Evolutionary conservation across 2,113 vertebrate genomes (phyloP), one percentile per base, ranked within the genome.

Genomic region (Fregetta grallaria): DNA sequence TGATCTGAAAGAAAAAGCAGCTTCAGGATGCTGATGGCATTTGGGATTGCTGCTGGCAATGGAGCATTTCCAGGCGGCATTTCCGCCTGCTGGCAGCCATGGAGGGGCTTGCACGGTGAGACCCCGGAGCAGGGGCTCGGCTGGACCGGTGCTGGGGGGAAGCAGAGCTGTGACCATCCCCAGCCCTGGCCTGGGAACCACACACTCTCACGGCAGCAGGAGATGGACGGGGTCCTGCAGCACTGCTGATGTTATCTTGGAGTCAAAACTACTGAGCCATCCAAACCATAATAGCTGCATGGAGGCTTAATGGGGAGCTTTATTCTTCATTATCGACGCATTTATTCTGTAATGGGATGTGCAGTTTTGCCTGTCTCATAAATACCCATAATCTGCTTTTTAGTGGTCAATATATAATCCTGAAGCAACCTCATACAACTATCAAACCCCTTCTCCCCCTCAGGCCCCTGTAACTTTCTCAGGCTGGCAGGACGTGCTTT

Each of bases 71-170:
- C 49, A 62, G 65, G 74, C 1, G 15, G n/a, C 30, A 11, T 49
- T 81, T 50, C 26, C 71, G 59, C 50, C 72, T 1, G 0, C 2
- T 4, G 72, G 38, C 85, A 45, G 36, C 21, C 4, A 0, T 2
- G 27, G 32, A 38, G 52, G 44, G 27, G 52, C 15, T 74, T 22
- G 7, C 14, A 27, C 0, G 10, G 2, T 7, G 56, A n/a, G 47
- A 42, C 58, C 56, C 29, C 2, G 4, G 65, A 27, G 38, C 63
- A 36, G 55, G 55, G 45, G 9, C 52, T 81, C 1, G 2, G 34
- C 63, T 0, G 1, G 78, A 15, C 4, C 0, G 3, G 27, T 8
- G 25, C 40, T 27, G 65, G 42, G 15, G 25, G 19, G 15, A 17
- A 14, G 45, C 66, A 40, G 49, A 72, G 66, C 58, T 42, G 75